Conservation (phyloP, 2,797 vertebrate species). For the Danionella dracula region DNA sequence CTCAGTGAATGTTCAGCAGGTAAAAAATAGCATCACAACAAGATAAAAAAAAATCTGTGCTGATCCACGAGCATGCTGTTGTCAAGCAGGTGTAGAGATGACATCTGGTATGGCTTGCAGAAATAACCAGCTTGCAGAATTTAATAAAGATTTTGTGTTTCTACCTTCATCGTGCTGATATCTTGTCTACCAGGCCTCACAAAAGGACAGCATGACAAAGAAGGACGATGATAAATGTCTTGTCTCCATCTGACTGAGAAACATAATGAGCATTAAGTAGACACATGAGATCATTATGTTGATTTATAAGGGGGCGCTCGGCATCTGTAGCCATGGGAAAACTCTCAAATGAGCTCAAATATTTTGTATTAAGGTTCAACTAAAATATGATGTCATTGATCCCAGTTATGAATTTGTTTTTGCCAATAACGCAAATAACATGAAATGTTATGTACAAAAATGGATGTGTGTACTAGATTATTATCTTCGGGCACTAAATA, state of each 20-base stretch:
- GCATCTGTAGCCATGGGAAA: not conserved
- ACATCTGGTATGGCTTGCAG: constrained; percentile 7
- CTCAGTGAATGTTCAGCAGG: no score
- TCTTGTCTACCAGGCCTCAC: constrained; percentile 19
- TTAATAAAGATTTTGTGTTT: constrained; percentile 31
- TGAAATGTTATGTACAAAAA: no score
- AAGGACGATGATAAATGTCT: constrained; percentile 41
- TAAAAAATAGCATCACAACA: not conserved
- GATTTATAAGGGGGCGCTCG: constrained; percentile 30
- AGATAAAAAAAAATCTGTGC: not conserved
- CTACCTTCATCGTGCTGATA: not conserved
- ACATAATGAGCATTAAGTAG: constrained; percentile 42
- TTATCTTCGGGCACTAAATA: no score
- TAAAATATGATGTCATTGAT: no score
- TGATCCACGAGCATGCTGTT: not conserved
- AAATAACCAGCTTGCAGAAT: not conserved
- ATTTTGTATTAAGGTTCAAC: no score
- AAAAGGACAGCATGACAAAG: constrained; percentile 15
- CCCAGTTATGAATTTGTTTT: no score
- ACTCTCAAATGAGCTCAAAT: not conserved
- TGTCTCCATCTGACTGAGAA: constrained; percentile 31
- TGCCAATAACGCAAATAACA: no score
- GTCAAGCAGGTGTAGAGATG: not conserved
- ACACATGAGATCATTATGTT: constrained; percentile 28
- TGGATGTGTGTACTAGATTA: no score